A percentile compares a stretch with the other conserved stretches of the same genome.
phyloP scores from a whole-genome alignment of 2,113 vertebrate genomes.

The Tiliqua scincoides region DNA sequence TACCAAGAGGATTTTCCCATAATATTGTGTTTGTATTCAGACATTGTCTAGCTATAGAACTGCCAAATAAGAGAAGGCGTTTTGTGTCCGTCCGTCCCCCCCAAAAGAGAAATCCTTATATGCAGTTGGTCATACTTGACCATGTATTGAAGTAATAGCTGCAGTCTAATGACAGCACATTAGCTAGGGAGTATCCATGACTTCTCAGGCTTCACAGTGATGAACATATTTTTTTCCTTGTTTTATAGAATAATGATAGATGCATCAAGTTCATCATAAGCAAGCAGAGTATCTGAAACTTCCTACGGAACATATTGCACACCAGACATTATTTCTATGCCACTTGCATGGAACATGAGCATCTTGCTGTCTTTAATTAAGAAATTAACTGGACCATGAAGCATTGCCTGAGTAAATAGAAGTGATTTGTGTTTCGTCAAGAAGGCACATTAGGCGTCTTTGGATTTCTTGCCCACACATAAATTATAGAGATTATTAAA shows the following conservation, averaged over 20 bases:
- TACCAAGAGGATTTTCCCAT: neutral
- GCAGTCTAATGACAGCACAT: neutral
- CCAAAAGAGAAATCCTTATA: neutral
- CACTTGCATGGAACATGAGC: conserved; percentile 76
- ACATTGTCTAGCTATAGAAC: neutral
- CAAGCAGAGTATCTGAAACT: conserved; percentile 58
- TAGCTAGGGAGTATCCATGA: neutral
- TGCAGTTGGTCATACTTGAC: neutral
- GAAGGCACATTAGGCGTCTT: conserved; percentile 75
- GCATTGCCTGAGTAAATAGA: conserved; percentile 81
- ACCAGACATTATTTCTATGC: conserved; percentile 71
- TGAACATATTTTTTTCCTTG: conserved; percentile 27
- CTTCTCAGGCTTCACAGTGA: neutral
- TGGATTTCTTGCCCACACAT: conserved; percentile 70
- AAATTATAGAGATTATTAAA: conserved; percentile 77
- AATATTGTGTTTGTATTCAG: neutral
- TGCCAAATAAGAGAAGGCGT: neutral
- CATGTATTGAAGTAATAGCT: neutral
- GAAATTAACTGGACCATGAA: conserved; percentile 86
- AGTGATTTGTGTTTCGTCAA: conserved; percentile 78
- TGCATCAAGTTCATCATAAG: conserved; percentile 30
- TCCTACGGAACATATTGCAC: conserved; percentile 72
- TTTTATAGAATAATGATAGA: conserved; percentile 50
- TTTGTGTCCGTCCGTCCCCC: too few species aligned
- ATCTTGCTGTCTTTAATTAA: conserved; percentile 89